Evolutionary conservation across 2,797 vertebrate species (phyloP), one percentile per base, ranked within the genome.

Genomic region (Corythornis leucogaster): DNA sequence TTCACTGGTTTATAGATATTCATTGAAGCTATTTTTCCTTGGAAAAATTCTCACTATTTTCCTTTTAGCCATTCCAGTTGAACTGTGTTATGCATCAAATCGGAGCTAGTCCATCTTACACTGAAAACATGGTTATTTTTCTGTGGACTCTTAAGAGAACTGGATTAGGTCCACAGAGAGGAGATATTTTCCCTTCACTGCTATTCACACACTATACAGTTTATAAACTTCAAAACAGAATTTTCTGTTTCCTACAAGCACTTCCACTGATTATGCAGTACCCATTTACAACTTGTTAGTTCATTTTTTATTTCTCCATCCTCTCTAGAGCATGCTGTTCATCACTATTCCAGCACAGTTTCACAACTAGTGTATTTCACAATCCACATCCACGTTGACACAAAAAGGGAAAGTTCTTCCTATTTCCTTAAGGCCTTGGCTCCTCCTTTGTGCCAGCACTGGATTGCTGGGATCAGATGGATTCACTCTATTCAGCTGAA

Each of bases 281-380:
- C 58, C 57, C 77, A 81, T 91, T 96, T 89, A 95, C 85, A 93
- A 84, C 67, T 93, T 85, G 74, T 59, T 95, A 96, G 87, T 77
- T 91, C 77, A 69, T 76, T 92, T 94, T 92, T 94, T 91, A 89
- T 94, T 95, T 86, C 63, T 84, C 80, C 85, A 74, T 91, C 87
- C 59, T 91, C 77, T 91, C 67, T 64, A 84, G 50, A 81, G 59
- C 64, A 79, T 76, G 85, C 50, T 86, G 74, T 57, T 91, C 92
- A 91, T 84, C 91, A 84, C 85, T 85, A 89, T 76, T 92, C 70
- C 79, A 30, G 59, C 74, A 74, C 22, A 79, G 86, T 90, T 94
- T 84, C 90, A 92, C 70, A 93, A 85, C 40, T 42, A 73, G 63
- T 33, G 81, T 76, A 86, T 94, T 96, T 93, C 94, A 88, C 68